Percentiles rank a stretch among this genome's conserved stretches.
These are phyloP conservation scores for Merluccius polli DNA, from an alignment of 2,797 vertebrate species.

Conservation along the genomic window DNA sequence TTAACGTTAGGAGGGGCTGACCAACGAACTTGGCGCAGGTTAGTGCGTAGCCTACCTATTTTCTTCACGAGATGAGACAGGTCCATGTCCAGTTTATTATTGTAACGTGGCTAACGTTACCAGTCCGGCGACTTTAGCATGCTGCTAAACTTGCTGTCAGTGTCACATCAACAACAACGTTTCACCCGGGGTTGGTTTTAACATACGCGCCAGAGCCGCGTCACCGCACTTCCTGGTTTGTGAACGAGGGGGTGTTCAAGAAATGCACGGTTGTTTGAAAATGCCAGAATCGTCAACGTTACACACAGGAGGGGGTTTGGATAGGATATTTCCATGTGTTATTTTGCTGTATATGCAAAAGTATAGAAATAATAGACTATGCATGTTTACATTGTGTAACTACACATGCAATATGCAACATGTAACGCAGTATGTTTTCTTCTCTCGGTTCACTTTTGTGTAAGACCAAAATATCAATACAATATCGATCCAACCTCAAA, in stretches of 20 bases:
- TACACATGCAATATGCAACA: too few relatives aligned
- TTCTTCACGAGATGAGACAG: constrained; percentile 74
- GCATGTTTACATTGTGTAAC: too few relatives aligned
- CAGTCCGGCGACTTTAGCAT: not conserved
- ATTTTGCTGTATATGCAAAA: not conserved
- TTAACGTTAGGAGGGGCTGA: constrained; percentile 14
- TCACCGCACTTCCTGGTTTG: constrained; percentile 59
- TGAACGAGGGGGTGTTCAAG: constrained; percentile 49
- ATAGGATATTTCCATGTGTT: not conserved
- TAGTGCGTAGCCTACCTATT: constrained; percentile 61
- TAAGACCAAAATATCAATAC: not conserved
- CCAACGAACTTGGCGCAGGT: not conserved
- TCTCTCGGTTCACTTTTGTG: too few relatives aligned
- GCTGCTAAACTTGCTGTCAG: not conserved
- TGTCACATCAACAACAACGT: constrained; percentile 42
- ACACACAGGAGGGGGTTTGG: not conserved
- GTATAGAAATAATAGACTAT: not conserved
- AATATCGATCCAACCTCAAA: not conserved
- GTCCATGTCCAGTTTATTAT: constrained; percentile 62
- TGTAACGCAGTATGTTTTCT: too few relatives aligned
- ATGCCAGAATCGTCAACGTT: not conserved
- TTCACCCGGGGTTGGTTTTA: constrained; percentile 64
- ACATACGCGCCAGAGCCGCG: constrained; percentile 65
- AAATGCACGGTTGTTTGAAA: too few relatives aligned
- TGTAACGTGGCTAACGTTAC: not conserved